phyloP scores from a whole-genome alignment of 1,140 invertebrate species.

The Zaprionus gabonicus region DNA sequence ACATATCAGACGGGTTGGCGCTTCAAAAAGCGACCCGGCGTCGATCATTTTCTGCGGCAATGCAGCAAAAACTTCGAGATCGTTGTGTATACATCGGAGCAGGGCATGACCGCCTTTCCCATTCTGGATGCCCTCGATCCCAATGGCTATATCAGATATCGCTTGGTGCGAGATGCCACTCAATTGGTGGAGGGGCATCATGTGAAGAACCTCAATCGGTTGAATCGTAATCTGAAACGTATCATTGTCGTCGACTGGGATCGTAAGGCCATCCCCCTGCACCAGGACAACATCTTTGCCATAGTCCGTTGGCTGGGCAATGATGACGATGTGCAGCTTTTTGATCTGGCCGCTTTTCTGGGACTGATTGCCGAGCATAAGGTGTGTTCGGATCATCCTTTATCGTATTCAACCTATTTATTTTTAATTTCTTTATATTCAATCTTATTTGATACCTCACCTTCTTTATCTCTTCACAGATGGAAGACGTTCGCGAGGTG shows the following conservation, averaged over 20 bases:
- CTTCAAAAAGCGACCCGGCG: constrained; percentile 99
- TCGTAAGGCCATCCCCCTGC: constrained; percentile 92
- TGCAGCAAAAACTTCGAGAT: constrained; percentile 97
- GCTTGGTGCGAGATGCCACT: constrained; percentile 97
- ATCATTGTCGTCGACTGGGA: constrained; percentile 99
- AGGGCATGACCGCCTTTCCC: constrained; percentile 95
- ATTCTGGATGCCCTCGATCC: constrained; percentile 97
- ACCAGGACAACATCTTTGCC: constrained; percentile 94
- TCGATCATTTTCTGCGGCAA: constrained; percentile 97
- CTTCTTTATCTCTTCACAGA: constrained; percentile 1
- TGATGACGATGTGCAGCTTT: constrained; percentile 94
- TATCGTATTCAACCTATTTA: not conserved
- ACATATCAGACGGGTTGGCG: constrained; percentile 91
- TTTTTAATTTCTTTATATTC: not conserved
- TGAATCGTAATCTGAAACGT: constrained; percentile 97
- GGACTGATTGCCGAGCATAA: constrained; percentile 94
- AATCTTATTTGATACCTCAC: too few species aligned
- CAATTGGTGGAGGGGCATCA: constrained; percentile 97
- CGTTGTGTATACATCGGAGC: constrained; percentile 97
- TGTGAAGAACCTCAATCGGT: constrained; percentile 96
- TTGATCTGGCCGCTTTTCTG: constrained; percentile 96
- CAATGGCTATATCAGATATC: constrained; percentile 93
- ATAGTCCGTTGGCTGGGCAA: constrained; percentile 96
- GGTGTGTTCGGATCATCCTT: constrained; percentile 84
- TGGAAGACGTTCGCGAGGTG: constrained; percentile 95